Evolutionary conservation across 2,797 vertebrate genomes (phyloP).

Genomic region (Hippocampus kuda): DNA sequence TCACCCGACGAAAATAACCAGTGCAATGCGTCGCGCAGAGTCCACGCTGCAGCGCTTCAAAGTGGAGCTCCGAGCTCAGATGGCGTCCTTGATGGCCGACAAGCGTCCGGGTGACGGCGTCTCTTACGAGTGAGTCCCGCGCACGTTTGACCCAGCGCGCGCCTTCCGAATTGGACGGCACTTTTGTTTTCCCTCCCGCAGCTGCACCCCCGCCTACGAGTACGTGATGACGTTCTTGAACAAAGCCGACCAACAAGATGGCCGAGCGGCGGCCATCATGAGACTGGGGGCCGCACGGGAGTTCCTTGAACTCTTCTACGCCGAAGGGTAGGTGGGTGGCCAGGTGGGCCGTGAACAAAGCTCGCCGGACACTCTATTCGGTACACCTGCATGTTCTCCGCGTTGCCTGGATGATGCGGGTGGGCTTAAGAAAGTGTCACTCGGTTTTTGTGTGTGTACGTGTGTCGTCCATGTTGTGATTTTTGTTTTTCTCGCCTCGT

Average conservation of each 20-base stretch:
- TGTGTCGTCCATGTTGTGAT: neutral
- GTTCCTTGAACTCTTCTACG: conserved; percentile 60
- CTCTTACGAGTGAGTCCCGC: conserved; percentile 56
- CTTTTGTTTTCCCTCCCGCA: conserved; percentile 25
- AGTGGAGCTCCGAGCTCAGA: conserved; percentile 47
- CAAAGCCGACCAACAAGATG: conserved; percentile 57
- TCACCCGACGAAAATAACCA: neutral
- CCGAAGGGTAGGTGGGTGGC: conserved; percentile 41
- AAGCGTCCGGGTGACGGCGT: neutral
- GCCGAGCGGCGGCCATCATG: conserved; percentile 69
- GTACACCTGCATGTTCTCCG: too few relatives aligned
- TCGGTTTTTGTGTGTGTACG: neutral
- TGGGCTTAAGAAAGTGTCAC: neutral
- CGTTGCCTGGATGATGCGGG: too few relatives aligned
- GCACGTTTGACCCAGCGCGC: neutral
- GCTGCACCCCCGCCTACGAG: conserved; percentile 65
- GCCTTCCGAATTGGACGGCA: neutral
- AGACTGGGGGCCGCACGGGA: conserved; percentile 68
- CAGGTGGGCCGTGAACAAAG: neutral
- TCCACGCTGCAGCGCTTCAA: conserved; percentile 62
- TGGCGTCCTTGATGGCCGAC: conserved; percentile 53
- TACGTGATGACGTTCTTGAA: conserved; percentile 63
- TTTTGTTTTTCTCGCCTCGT: neutral
- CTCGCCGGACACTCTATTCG: neutral
- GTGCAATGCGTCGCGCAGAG: conserved; percentile 45